A percentile compares a stretch with the other conserved stretches of the same genome.
These are phyloP conservation scores for Drosophila flavopinicola DNA, from an alignment of 2,888 invertebrate genomes.

Conservation along the genomic window DNA sequence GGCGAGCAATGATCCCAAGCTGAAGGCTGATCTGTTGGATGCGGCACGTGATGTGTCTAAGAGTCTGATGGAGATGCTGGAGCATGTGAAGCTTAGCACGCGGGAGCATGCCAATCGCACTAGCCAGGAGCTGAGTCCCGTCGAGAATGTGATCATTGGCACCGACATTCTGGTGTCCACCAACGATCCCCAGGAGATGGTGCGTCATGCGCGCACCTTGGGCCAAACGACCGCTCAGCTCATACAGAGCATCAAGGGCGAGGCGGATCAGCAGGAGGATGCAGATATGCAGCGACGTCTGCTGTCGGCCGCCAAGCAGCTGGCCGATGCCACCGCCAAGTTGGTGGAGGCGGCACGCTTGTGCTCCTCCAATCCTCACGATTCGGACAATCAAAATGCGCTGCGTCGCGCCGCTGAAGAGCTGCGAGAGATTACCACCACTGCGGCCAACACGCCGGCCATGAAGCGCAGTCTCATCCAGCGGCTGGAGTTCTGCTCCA, in stretches of 20 bases:
- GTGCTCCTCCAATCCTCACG: slow-evolving; percentile 94
- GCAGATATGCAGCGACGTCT: slow-evolving; percentile 95
- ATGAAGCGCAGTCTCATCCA: slow-evolving; percentile 90
- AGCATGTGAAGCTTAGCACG: slow-evolving; percentile 92
- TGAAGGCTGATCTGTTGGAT: slow-evolving; percentile 90
- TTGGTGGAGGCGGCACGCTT: slow-evolving; percentile 98
- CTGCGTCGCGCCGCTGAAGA: slow-evolving; percentile 96
- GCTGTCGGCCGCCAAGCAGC: slow-evolving; percentile 96
- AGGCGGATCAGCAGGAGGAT: slow-evolving; percentile 94
- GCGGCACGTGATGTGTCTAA: slow-evolving; percentile 95
- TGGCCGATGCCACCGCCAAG: slow-evolving; percentile 97
- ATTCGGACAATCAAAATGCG: slow-evolving; percentile 92
- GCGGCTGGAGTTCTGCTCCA: slow-evolving; percentile 89
- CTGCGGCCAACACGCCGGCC: slow-evolving; percentile 91
- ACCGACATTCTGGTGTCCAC: slow-evolving; percentile 94
- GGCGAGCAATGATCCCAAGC: slow-evolving; percentile 88
- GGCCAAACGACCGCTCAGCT: slow-evolving; percentile 97
- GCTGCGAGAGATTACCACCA: slow-evolving; percentile 94
- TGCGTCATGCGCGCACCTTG: slow-evolving; percentile 94
- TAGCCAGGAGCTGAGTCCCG: slow-evolving; percentile 90
- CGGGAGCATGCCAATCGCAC: slow-evolving; percentile 88
- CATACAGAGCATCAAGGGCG: slow-evolving; percentile 97
- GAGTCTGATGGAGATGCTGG: slow-evolving; percentile 94
- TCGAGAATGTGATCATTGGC: slow-evolving; percentile 95
- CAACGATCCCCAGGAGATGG: slow-evolving; percentile 96